Evolutionary conservation across 1,140 invertebrate species (phyloP).

Genomic region (Saccostrea echinata): DNA sequence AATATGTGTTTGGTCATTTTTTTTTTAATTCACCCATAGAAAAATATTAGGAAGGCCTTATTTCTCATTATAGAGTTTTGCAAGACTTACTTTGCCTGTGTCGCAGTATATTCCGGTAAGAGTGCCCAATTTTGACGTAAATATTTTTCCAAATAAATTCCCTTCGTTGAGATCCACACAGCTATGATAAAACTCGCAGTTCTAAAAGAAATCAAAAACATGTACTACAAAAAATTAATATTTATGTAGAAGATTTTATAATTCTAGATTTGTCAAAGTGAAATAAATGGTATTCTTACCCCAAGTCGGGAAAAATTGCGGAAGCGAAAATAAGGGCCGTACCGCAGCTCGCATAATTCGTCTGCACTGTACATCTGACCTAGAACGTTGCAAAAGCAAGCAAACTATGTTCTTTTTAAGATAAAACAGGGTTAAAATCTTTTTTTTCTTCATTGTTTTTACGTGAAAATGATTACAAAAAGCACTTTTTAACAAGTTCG

Average conservation of each 20-base stretch:
- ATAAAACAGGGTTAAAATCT: no score
- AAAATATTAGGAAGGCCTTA: no score
- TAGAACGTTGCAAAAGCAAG: neutral
- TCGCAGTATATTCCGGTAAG: constrained; percentile 27
- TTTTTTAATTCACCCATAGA: no score
- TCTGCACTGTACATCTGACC: constrained; percentile 34
- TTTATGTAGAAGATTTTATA: no score
- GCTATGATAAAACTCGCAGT: neutral
- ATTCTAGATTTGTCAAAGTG: no score
- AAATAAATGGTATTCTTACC: constrained; percentile 8
- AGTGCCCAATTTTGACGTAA: neutral
- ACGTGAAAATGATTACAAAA: no score
- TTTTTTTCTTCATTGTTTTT: no score
- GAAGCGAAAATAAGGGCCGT: constrained; percentile 41
- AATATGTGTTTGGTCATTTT: no score
- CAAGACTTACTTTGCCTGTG: constrained; percentile 38
- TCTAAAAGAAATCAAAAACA: neutral
- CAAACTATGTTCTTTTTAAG: no score
- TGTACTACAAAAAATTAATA: no score
- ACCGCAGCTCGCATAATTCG: constrained; percentile 41
- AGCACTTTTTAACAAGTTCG: no score
- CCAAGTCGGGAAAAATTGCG: constrained; percentile 26
- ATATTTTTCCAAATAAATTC: constrained; percentile 15
- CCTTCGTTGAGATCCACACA: constrained; percentile 31
- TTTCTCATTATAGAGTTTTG: neutral